Conservation (phyloP, 1,140 invertebrate genomes). For the Lordiphosa mommai region DNA sequence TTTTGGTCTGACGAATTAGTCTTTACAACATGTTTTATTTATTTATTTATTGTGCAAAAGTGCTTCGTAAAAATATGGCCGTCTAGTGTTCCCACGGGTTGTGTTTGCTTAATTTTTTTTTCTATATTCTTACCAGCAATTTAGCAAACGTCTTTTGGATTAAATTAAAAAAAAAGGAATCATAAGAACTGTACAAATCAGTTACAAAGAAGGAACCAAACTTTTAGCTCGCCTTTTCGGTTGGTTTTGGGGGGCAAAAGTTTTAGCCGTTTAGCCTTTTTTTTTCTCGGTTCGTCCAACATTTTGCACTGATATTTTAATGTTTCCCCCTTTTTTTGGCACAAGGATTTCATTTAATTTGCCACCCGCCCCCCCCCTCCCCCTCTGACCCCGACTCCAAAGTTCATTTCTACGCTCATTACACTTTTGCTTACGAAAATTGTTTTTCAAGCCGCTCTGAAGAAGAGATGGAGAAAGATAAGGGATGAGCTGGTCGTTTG, state of each 20-base stretch:
- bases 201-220: slow-evolving; percentile 66
- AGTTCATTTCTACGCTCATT: slow-evolving; percentile 76
- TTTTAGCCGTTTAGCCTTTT: slow-evolving; percentile 70
- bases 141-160: slow-evolving; percentile 69
- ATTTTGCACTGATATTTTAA: slow-evolving; percentile 72
- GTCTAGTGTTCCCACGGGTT: not conserved
- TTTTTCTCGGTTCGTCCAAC: slow-evolving; percentile 18
- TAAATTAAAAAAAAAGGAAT: slow-evolving; percentile 77
- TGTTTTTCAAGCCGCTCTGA: slow-evolving; percentile 73
- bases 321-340: slow-evolving; percentile 59
- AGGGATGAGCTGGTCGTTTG: slow-evolving; percentile 23
- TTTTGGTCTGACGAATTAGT: no score
- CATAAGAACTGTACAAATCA: slow-evolving; percentile 70
- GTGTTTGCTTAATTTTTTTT: slow-evolving; percentile 2
- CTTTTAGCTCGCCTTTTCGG: slow-evolving; percentile 44
- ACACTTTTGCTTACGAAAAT: slow-evolving; percentile 77
- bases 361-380: slow-evolving; percentile 23
- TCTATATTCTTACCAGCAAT: slow-evolving; percentile 64
- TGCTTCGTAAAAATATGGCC: not conserved
- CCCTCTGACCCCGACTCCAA: slow-evolving; percentile 44
- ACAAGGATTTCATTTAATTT: slow-evolving; percentile 75
- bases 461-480: slow-evolving; percentile 15
- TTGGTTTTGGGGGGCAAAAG: slow-evolving; percentile 39
- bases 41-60: no score
- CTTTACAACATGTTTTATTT: no score